Percentiles rank a stretch among this genome's conserved stretches.
These are phyloP conservation scores for Philypnodon macrostomus DNA, from an alignment of 2,797 vertebrate species.

Conservation along the genomic window DNA sequence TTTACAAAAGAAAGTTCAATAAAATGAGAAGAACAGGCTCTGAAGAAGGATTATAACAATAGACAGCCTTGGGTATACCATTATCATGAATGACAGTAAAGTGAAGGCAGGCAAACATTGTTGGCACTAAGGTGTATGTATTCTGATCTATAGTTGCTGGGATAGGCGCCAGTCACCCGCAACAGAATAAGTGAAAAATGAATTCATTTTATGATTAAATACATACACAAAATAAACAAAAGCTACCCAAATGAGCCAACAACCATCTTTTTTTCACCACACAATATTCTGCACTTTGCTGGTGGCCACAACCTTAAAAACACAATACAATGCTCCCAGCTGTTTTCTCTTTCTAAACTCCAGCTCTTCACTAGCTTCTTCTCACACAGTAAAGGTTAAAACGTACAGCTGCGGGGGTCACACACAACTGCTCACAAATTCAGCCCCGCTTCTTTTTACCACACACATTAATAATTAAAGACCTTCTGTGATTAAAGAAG, in stretches of 20 bases:
- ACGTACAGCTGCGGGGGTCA: conserved; percentile 61
- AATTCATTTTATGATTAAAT: conserved; percentile 6
- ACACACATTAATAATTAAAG: conserved; percentile 70
- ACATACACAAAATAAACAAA: no score
- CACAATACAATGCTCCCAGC: conserved; percentile 5
- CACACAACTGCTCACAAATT: conserved; percentile 47
- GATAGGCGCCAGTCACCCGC: no score
- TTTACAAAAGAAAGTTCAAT: no score
- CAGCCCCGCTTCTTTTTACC: conserved; percentile 49
- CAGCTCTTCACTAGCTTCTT: conserved; percentile 18
- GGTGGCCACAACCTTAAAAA: conserved; percentile 16
- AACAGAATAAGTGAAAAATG: no score
- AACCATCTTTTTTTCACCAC: neutral
- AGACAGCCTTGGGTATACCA: no score
- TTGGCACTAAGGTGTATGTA: no score
- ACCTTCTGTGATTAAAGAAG: conserved; percentile 67
- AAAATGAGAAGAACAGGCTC: no score
- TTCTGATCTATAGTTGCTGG: no score
- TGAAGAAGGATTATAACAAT: no score
- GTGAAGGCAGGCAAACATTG: no score
- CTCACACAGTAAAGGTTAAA: conserved; percentile 58
- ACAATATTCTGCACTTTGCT: conserved; percentile 7
- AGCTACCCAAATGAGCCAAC: neutral
- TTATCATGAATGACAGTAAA: no score
- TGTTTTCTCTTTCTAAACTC: conserved; percentile 10